Base-by-base conservation (phyloP, 2,888 invertebrate species). In the Rhamphomyia laevipes region DNA sequence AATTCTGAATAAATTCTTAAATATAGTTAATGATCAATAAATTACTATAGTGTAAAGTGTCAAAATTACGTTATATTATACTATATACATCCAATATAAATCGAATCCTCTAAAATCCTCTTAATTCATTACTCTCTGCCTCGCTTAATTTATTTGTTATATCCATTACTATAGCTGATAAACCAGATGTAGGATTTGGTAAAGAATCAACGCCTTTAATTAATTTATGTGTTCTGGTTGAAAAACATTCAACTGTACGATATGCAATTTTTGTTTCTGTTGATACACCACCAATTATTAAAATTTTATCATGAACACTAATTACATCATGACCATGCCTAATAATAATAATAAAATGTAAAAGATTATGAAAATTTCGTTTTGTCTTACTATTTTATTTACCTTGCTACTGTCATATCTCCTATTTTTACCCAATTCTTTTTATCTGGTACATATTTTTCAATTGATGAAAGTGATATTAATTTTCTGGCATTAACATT, bases 231-330 rank as follows among this genome's bases (percentile, higher is more conserved):
- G 78, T 72, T 60, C 77, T 75, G 55, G 76, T 77, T 61, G 79
- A 81, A 58, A 74, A 83, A 42, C 81, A 80, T 63, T 84, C 84
- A 27, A 81, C 79, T 56, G 76, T 79, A 60, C 74, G 78, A 17
- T 84, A 64, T 0, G 81, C 77, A 42, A 77, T 44, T 21, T 55
- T 56, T 13, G 52, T 51, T 23, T 48, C 43, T 3, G 58, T 55
- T 13, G 59, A 60, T 15, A 62, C 59, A 18, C 62, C 63, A 15
- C 63, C 63, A 49, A 63, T 52, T 43, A 63, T 55, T 23, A 59
- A 53, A 42, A 61, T 60, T 37, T 60, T 55, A 35, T 60, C 59
- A 43, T 59, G 55, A 45, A 60, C 41, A 31, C 31, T 9, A 18
- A 51, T 56, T 43, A 59, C 56, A 46, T 61, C 62, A 47, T 63